Conservation (phyloP, 2,797 vertebrate genomes). For the Gymnopithys bicolor region DNA sequence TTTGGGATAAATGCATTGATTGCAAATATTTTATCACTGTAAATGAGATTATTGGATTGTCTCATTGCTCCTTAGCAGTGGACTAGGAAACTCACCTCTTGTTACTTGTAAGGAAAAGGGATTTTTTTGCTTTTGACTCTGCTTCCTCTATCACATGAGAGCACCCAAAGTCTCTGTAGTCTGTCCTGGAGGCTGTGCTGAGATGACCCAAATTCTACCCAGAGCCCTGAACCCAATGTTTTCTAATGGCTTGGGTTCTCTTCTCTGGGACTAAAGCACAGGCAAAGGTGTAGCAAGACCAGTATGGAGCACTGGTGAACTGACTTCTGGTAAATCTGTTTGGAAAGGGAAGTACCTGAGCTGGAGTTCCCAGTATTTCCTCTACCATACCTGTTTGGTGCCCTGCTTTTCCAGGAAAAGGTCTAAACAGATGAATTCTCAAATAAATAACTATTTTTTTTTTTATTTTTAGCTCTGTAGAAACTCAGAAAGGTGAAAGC, state of each 20-base stretch:
- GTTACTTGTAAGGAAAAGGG: not conserved
- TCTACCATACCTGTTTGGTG: not conserved
- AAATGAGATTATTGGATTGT: not conserved
- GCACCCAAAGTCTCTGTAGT: rapidly evolving
- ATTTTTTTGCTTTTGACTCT: rapidly evolving
- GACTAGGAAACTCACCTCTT: not conserved
- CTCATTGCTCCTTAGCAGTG: not conserved
- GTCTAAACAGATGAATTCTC: not conserved
- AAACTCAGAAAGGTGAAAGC: not conserved
- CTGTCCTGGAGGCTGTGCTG: not conserved
- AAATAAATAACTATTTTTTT: not conserved
- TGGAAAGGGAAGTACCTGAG: not conserved
- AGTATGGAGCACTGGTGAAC: not conserved
- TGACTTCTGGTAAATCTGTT: not conserved
- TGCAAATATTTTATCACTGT: not conserved
- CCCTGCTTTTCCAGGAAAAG: not conserved
- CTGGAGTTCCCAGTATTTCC: not conserved
- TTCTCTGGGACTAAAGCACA: not conserved
- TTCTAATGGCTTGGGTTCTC: not conserved
- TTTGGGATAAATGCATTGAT: not conserved
- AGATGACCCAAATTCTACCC: not conserved
- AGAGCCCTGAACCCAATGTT: not conserved
- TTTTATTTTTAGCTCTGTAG: not conserved
- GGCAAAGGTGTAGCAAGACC: not conserved
- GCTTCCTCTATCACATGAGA: not conserved